Percentiles rank a stretch among this genome's conserved stretches.
phyloP scores from a whole-genome alignment of 2,113 vertebrate species.

The Jaculus jaculus region DNA sequence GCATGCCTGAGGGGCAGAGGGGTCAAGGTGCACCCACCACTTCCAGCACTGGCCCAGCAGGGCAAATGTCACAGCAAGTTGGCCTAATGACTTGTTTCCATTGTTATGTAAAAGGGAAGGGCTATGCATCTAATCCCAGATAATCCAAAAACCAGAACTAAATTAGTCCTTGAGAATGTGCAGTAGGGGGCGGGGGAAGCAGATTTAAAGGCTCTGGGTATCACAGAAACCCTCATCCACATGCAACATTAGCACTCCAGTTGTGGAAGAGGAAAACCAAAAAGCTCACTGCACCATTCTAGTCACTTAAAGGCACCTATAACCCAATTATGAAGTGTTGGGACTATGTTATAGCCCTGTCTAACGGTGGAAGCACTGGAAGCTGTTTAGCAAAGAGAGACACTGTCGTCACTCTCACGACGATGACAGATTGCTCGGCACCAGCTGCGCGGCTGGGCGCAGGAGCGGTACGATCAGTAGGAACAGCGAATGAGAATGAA shows the following conservation, averaged over 20 bases:
- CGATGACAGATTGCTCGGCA: not conserved
- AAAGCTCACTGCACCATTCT: not conserved
- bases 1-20: not conserved
- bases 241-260: not conserved
- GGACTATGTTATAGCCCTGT: not conserved
- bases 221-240: not conserved
- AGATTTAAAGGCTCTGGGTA: not conserved
- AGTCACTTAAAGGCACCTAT: not conserved
- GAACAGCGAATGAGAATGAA: not conserved
- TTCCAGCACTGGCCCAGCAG: not conserved
- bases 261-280: not conserved
- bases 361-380: not conserved
- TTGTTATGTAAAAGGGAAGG: not conserved
- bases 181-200: not conserved
- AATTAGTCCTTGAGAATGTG: not conserved
- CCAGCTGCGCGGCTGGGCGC: too few relatives aligned
- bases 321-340: not conserved
- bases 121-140: not conserved
- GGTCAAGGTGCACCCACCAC: rapidly evolving
- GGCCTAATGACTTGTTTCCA: not conserved
- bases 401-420: not conserved
- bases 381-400: not conserved
- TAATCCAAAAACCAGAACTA: not conserved
- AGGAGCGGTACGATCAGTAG: not conserved
- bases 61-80: not conserved